Base-by-base conservation (phyloP, 2,113 vertebrate species). In the Pongo pygmaeus region DNA sequence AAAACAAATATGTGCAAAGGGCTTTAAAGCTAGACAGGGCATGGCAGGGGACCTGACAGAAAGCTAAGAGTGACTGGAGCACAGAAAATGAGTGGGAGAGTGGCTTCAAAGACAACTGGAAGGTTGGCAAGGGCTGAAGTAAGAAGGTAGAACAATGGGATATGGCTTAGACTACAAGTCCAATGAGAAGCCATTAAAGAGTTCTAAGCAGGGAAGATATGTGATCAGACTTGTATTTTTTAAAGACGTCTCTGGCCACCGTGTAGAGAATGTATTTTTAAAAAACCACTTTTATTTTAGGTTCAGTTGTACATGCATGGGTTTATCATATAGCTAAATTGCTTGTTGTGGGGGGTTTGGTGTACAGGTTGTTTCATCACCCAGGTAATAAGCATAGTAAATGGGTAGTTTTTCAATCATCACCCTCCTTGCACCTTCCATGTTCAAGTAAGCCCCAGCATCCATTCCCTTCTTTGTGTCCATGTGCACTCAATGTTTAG, bases 101-200 rank as follows among this genome's bases (percentile, higher is more conserved):
- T 12, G 50, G 6, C 17, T 77, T 84, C 61, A 72, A 32, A 59
- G 16, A 20, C 72, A 52, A 55, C 2, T 40, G n/a, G 12, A n/a
- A 95, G 30, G 18, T 48, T 48, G 48, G 38, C 55, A 67, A 67
- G 13, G 20, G 18, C 23, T 57, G 30, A 57, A 13, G 52, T 25
- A 18, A 3, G 25, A 23, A 6, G 8, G 0, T 10, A 46, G 10
- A 2, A 57, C 10, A 2, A 2, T 2, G 20, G 12, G 14, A 23
- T 46, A 16, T 23, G 30, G 27, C 8, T 59, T 77, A 77, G 18
- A 67, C 35, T 78, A 18, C 27, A 75, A 88, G n/a, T 16, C 88
- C 81, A 92, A 5, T 0, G 8, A 57, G 32, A 95, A 90, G 43
- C 1, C 27, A 77, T 50, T 18, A 14, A 87, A 46, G n/a, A 75